Evolutionary conservation across 2,113 vertebrate species (phyloP), one percentile per base, ranked within the genome.

Genomic region (Anser cygnoides): DNA sequence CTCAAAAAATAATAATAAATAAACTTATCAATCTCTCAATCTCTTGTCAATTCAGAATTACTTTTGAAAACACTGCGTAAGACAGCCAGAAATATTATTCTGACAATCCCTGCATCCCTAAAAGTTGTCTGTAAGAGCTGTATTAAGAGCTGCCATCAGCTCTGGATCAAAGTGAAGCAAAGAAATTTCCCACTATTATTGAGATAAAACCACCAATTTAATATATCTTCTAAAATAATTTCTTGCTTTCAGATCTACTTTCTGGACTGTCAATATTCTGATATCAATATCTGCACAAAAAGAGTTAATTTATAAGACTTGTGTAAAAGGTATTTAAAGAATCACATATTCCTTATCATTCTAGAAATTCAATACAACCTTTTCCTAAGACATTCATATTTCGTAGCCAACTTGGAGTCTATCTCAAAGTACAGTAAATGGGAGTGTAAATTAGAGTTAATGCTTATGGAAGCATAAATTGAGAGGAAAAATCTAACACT

Each of bases 41-140:
- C 92, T 89, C 52, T 73, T 75, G 20, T 80, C 67, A 94, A 28
- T 87, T 93, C 77, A 85, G 46, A 94, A 84, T 83, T 75, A 49
- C n/a, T 92, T 82, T 65, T 93, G 90, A 71, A 89, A 94, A 37
- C 26, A 84, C 4, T 11, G 6, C 29, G 18, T 79, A 90, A 95
- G 25, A 18, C 1, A 5, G 31, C 37, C 7, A 65, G 41, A 85
- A 66, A 84, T 82, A 62, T 33, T 85, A 85, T 86, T 94, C 70
- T 94, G 82, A 86, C 65, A 84, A 39, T 67, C n/a, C 70, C 31
- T 12, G 46, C 15, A 46, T 59, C 65, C 75, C 61, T 75, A 41
- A 73, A 79, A 91, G 20, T 67, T 72, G 16, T 57, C 87, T 94
- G 21, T 63, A 84, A 80, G 37, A 78, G 11, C 46, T 70, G 4